Evolutionary conservation across 2,113 vertebrate species (phyloP), one percentile per base, ranked within the genome.

Genomic region (Plecturocebus donacophilus): DNA sequence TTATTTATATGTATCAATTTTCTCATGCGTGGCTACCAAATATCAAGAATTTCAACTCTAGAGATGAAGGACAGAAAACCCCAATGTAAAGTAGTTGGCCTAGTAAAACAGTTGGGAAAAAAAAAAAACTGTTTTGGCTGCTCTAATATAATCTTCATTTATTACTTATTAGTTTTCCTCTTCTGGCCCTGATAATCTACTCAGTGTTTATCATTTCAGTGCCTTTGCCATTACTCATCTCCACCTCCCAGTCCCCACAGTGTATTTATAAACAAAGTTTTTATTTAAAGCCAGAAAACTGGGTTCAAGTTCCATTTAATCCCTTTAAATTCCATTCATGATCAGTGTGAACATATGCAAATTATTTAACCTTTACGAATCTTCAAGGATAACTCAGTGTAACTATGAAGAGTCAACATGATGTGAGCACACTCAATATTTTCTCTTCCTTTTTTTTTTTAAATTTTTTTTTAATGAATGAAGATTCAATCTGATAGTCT

Each of bases 11-110:
- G 45, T 64, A 68, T 27, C 42, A 32, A 64, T 54, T 49, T 83
- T 73, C 38, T n/a, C 56, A 42, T 20, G 12, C 14, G 23, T 81
- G n/a, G 64, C 30, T 80, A 70, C 32, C 38, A 52, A 93, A 3
- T 71, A 52, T 52, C 49, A 95, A 82, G 47, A 77, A 87, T 82
- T 91, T 86, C 68, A 95, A 83, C 45, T 87, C 45, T n/a, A 91
- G 21, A 91, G 70, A 68, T 42, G 16, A 92, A 88, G 54, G 66
- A 23, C 47, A 88, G n/a, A 90, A 87, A 56, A 90, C 87, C 20
- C 13, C 75, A 64, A 70, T 90, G 66, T 61, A 88, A 88, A 83
- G 6, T 30, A 30, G 66, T 8, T 86, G 56, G 25, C 21, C 58
- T 94, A 66, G 14, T n/a, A 83, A 91, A 88, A 83, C 8, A 88